A percentile compares a stretch with the other conserved stretches of the same genome.
Conservation (phyloP, 2,113 vertebrate species). For the Glaucidium brasilianum region DNA sequence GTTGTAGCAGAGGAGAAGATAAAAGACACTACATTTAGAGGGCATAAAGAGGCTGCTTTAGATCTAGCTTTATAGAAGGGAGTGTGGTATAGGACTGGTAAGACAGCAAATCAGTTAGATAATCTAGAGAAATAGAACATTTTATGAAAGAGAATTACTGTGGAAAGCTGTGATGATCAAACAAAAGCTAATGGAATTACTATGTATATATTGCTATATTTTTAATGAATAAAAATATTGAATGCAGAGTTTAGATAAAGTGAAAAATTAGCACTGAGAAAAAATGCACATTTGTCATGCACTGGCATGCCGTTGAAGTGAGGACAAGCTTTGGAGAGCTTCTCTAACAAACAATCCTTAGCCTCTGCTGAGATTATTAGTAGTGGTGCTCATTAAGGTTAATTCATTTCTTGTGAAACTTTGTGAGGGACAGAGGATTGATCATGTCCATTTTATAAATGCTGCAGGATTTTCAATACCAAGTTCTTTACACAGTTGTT, state of each 20-base stretch:
- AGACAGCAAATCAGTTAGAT: neutral
- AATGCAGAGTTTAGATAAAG: neutral
- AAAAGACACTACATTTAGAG: neutral
- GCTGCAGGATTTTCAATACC: neutral
- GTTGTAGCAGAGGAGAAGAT: neutral
- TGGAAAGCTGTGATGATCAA: neutral
- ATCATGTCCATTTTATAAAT: neutral
- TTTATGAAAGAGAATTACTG: neutral
- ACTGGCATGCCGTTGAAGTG: neutral
- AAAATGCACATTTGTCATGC: neutral
- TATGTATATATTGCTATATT: neutral
- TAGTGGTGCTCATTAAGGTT: neutral
- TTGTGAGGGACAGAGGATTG: neutral
- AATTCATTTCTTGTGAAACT: neutral
- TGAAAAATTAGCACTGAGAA: neutral
- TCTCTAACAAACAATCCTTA: neutral
- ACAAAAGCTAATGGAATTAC: neutral
- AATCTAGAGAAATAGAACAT: neutral
- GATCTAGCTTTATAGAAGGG: neutral
- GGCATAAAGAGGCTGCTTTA: neutral
- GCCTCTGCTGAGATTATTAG: neutral
- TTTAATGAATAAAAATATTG: neutral
- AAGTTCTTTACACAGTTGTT: neutral
- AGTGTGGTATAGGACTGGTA: neutral
- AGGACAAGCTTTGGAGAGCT: neutral